A percentile compares a stretch with the other conserved stretches of the same genome.
Evolutionary conservation across 1,140 invertebrate genomes (phyloP).

Genomic region (Aphelenchoides avenae): DNA sequence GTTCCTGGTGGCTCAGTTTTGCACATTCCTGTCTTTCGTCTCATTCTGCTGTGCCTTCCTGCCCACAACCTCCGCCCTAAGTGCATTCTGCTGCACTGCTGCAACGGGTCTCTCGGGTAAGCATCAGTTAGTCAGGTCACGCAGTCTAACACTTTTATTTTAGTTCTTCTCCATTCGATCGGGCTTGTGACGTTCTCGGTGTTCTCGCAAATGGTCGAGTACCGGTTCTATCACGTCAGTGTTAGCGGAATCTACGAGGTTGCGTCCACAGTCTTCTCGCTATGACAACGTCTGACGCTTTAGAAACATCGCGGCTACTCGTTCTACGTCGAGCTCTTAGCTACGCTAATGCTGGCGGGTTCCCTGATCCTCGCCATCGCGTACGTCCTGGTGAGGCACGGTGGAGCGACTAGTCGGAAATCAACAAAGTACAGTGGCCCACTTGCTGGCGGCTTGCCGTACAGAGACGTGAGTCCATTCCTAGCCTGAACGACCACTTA

Average conservation of each 20-base stretch:
- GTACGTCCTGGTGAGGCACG: no score
- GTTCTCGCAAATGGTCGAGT: constrained; percentile 51
- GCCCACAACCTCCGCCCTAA: constrained; percentile 17
- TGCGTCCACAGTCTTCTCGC: constrained; percentile 19
- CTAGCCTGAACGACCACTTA: no score
- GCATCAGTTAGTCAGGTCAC: constrained; percentile 28
- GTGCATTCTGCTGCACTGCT: constrained; percentile 26
- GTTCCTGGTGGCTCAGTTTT: constrained; percentile 33
- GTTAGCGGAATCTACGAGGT: constrained; percentile 47
- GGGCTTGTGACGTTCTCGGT: constrained; percentile 32
- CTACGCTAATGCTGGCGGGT: constrained; percentile 11
- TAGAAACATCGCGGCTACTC: constrained; percentile 47
- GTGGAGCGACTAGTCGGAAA: no score
- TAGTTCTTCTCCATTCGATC: constrained; percentile 34
- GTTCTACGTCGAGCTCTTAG: constrained; percentile 34
- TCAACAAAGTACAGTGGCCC: no score
- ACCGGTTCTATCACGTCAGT: constrained; percentile 44
- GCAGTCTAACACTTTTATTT: constrained; percentile 5
- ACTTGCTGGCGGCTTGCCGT: no score
- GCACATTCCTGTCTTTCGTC: constrained; percentile 27
- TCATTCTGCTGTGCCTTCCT: constrained; percentile 41
- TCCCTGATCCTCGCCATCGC: constrained; percentile 33
- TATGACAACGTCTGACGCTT: constrained; percentile 1
- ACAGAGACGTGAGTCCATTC: no score
- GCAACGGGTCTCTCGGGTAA: constrained; percentile 27